A percentile compares a stretch with the other conserved stretches of the same genome.
These are phyloP conservation scores for Littorina saxatilis DNA, from an alignment of 1,140 invertebrate genomes.

Conservation along the genomic window DNA sequence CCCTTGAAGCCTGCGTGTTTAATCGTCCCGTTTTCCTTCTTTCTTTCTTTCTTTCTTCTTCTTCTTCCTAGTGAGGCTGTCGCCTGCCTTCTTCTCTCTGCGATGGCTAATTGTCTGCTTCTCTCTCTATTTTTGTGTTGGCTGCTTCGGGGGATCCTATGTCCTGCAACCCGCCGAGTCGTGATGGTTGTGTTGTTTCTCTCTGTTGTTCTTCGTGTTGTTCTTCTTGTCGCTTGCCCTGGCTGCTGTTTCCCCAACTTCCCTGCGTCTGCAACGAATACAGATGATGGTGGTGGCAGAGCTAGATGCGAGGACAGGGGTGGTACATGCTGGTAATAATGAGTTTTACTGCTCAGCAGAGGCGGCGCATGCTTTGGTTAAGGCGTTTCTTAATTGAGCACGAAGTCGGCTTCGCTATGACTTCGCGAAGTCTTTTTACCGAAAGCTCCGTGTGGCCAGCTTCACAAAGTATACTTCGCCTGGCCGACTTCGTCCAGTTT, in stretches of 20 bases:
- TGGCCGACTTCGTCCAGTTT: no score
- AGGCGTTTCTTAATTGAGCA: no score
- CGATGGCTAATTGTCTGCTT: neutral
- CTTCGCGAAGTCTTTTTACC: no score
- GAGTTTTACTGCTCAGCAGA: no score
- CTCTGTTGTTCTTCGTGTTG: neutral
- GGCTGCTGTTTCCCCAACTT: no score
- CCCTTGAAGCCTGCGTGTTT: neutral
- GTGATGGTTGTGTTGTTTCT: neutral
- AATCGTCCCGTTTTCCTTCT: conserved; percentile 3
- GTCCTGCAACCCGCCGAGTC: neutral
- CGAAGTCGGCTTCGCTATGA: no score
- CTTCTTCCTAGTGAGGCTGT: neutral
- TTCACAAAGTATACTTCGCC: no score
- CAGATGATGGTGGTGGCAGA: no score
- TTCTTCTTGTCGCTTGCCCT: no score
- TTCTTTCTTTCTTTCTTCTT: neutral
- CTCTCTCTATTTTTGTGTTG: no score
- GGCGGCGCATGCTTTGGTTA: neutral
- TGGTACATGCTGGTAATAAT: neutral
- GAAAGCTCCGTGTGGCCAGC: no score
- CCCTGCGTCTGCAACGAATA: conserved; percentile 11
- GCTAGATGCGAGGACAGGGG: no score
- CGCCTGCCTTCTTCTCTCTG: neutral
- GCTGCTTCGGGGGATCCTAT: neutral